Evolutionary conservation across 2,888 invertebrate genomes (phyloP), one percentile per base, ranked within the genome.

Genomic region (Boloria euphrosyne): DNA sequence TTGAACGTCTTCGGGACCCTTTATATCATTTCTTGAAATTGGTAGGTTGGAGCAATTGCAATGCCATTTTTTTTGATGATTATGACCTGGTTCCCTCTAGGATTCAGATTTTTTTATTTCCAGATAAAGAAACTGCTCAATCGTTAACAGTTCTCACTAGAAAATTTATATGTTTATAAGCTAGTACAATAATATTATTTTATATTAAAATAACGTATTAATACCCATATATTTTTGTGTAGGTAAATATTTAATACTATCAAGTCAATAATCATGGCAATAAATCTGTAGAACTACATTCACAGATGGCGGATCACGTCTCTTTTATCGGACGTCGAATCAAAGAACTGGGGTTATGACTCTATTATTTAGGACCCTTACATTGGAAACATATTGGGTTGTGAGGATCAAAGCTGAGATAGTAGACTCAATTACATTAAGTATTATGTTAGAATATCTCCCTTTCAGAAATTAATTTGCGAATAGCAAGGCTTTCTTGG

Each of bases 291-390:
- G 57, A 18, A 16, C 46, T 46, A 27, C 57, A 57, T 46, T 22
- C 57, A 16, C 46, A 46, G 22, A 57, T 57, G 46, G 44, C n/a
- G 57, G 57, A 57, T 57, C 46, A 46, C 44, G 44, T 57, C 57
- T 57, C 46, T 46, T 57, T 57, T 57, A 57, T 57, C 57, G 27
- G 44, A 46, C 57, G 57, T 46, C 16, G 57, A 57, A 57, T 57
- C 57, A 57, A 57, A 57, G 57, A 57, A 46, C 57, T 46, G 57
- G 57, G 57, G 57, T 46, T 57, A 57, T 46, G 46, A 57, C 57
- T 57, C 46, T 57, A 57, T 57, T 57, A 57, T 57, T 57, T 57
- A 57, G 57, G 57, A 57, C 57, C 57, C 57, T 57, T 57, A 57
- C 57, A 57, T 57, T 57, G 44, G 57, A 46, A 57, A 57, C 57